phyloP scores from a whole-genome alignment of 2,888 invertebrate species.

The Eristalis pertinax region DNA sequence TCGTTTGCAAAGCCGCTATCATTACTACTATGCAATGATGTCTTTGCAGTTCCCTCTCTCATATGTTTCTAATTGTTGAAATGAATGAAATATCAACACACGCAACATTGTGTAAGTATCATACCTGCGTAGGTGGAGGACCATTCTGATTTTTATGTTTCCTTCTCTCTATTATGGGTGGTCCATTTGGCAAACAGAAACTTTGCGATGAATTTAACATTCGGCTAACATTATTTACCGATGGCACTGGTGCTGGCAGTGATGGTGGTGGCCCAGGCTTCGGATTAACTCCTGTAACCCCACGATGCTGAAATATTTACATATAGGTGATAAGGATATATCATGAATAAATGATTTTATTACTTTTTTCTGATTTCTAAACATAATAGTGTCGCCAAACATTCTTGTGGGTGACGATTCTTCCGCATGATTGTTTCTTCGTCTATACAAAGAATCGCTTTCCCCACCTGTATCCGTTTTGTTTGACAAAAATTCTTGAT shows the following conservation, averaged over 20 bases:
- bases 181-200: slow-evolving; percentile 80
- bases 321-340: not conserved
- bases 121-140: slow-evolving; percentile 76
- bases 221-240: slow-evolving; percentile 76
- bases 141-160: slow-evolving; percentile 78
- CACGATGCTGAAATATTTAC: slow-evolving; percentile 80
- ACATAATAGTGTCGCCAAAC: slow-evolving; percentile 87
- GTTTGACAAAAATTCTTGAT: slow-evolving; percentile 73
- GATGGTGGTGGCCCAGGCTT: slow-evolving; percentile 88
- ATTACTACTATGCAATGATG: slow-evolving; percentile 93
- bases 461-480: slow-evolving; percentile 75
- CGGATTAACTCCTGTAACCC: slow-evolving; percentile 82
- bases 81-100: slow-evolving; percentile 21
- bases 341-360: not conserved
- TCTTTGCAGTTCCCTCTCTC: slow-evolving; percentile 84
- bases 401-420: slow-evolving; percentile 85
- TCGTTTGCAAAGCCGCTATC: slow-evolving; percentile 96
- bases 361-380: slow-evolving; percentile 82
- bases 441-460: slow-evolving; percentile 76
- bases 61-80: slow-evolving; percentile 73
- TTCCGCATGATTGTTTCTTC: slow-evolving; percentile 78
- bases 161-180: slow-evolving; percentile 78
- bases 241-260: slow-evolving; percentile 87
- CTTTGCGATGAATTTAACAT: slow-evolving; percentile 86
- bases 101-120: not conserved